Evolutionary conservation across 2,888 invertebrate species (phyloP).

Genomic region (Conistra vaccinii): DNA sequence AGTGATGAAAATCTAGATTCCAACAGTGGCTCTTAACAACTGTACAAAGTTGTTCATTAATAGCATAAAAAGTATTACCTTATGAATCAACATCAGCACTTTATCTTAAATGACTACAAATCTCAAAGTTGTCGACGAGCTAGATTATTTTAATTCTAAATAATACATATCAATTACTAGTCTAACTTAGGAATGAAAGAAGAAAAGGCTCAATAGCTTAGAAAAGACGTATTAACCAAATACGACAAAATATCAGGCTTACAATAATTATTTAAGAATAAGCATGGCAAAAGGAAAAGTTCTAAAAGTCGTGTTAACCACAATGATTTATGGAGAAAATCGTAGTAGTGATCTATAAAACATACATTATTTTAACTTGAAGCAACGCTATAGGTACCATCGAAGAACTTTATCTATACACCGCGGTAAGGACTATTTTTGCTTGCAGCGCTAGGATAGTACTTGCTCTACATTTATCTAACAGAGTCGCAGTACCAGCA

Average conservation of each 20-base stretch:
- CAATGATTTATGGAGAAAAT: neutral
- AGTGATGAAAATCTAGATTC: neutral
- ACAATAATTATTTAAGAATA: neutral
- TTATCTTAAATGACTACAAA: slow-evolving; percentile 8
- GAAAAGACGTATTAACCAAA: neutral
- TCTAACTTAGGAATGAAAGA: slow-evolving; percentile 56
- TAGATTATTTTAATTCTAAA: slow-evolving; percentile 8
- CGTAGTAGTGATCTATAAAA: neutral
- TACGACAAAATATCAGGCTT: neutral
- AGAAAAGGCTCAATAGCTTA: slow-evolving; percentile 13
- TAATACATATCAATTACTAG: slow-evolving; percentile 5
- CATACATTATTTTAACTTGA: neutral
- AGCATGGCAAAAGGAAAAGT: neutral
- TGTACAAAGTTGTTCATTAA: neutral
- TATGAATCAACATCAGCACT: neutral
- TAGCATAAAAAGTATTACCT: neutral
- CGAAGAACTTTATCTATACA: too few relatives aligned
- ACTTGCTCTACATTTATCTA: neutral
- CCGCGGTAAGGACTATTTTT: too few relatives aligned
- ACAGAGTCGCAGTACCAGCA: neutral
- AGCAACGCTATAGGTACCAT: neutral
- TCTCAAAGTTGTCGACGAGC: neutral
- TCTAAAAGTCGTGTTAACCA: neutral
- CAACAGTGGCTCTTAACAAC: neutral
- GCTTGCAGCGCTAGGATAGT: too few relatives aligned